Conservation (phyloP, 64 coral and sea anemone genomes). For the Pocillopora damicornis region DNA sequence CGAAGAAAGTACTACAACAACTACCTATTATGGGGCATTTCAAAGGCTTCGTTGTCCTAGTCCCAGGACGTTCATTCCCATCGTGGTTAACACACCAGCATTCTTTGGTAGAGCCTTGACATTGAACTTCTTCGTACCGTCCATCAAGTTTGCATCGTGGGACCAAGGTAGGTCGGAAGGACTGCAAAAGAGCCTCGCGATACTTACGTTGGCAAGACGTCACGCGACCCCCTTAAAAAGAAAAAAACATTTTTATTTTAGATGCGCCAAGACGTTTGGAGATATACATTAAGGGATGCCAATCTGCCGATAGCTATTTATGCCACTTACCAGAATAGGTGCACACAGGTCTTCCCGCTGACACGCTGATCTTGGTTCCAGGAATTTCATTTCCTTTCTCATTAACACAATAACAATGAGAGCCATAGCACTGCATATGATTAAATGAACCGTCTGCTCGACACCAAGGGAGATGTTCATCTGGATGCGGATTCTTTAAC, state of each 20-base stretch:
- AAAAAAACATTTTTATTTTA: neutral
- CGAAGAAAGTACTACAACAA: neutral
- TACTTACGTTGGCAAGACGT: conserved; percentile 49
- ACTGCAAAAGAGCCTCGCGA: conserved; percentile 12
- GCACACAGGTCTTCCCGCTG: conserved; percentile 60
- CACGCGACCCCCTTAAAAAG: conserved; percentile 24
- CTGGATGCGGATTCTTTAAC: conserved; percentile 28
- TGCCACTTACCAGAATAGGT: conserved; percentile 17
- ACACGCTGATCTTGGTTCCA: conserved; percentile 60
- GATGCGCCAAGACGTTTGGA: too few relatives aligned
- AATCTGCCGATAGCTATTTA: neutral
- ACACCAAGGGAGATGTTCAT: conserved; percentile 47
- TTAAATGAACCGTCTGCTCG: conserved; percentile 60
- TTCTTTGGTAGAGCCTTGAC: conserved; percentile 35
- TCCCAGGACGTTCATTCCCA: conserved; percentile 56
- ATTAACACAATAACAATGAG: conserved; percentile 68
- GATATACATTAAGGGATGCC: neutral
- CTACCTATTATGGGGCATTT: conserved; percentile 45
- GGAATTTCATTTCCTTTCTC: conserved; percentile 43
- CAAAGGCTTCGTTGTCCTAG: conserved; percentile 41
- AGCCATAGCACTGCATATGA: conserved; percentile 71
- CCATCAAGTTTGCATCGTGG: conserved; percentile 73
- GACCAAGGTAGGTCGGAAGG: conserved; percentile 11
- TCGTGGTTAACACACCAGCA: conserved; percentile 78
- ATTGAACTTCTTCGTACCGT: conserved; percentile 83